These are phyloP conservation scores for Mirza zaza DNA, from an alignment of 2,113 vertebrate species.

Conservation along the genomic window DNA sequence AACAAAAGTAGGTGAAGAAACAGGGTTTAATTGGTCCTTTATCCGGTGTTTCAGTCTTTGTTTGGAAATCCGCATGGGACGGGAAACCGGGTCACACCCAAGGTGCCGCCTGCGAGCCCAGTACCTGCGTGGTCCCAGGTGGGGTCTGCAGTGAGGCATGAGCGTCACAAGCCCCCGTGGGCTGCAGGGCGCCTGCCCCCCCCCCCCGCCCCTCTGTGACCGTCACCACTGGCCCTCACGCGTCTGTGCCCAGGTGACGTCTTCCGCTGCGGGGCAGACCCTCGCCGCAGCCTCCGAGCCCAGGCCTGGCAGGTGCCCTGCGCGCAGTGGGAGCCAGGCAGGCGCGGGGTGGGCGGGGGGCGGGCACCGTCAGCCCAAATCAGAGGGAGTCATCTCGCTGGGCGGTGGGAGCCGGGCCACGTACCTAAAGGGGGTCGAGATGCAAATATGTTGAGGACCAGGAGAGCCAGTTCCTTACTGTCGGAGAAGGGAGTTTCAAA, in stretches of 20 bases:
- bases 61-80: neutral
- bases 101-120: neutral
- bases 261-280: no score
- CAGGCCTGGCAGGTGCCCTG: fast-evolving
- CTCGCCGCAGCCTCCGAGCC: neutral
- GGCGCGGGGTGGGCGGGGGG: fast-evolving
- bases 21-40: conserved; percentile 21
- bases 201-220: neutral
- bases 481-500: neutral
- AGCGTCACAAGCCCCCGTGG: fast-evolving
- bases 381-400: neutral
- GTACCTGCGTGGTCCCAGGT: fast-evolving
- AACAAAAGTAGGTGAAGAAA: neutral
- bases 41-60: neutral
- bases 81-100: neutral
- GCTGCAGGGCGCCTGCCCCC: neutral
- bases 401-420: no score
- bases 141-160: neutral
- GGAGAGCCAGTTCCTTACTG: no score
- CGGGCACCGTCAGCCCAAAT: neutral
- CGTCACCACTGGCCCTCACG: neutral
- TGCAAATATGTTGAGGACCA: neutral
- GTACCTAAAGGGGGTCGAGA: neutral
- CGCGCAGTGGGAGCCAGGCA: fast-evolving
- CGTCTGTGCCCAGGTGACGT: neutral